Conservation (phyloP, 2,797 vertebrate species). For the Sebastes steindachneri region DNA sequence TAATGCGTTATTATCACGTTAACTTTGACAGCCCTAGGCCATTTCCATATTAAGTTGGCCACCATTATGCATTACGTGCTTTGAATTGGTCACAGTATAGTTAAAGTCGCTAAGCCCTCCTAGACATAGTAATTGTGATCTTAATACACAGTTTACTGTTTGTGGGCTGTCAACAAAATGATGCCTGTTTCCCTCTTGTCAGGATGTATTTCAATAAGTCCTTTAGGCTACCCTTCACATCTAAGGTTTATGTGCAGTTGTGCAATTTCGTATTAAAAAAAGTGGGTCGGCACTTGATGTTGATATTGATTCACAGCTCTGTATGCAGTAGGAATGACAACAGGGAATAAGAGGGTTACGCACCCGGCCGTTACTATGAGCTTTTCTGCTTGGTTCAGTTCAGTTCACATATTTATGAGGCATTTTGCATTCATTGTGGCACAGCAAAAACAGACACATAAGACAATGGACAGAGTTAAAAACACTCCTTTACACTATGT, state of each 20-base stretch:
- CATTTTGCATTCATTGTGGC: background rate
- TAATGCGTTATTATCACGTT: background rate
- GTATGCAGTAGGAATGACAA: background rate
- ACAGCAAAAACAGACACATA: background rate
- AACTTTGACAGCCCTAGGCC: too few species aligned
- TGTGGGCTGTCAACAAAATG: background rate
- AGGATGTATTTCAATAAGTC: background rate
- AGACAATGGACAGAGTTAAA: background rate
- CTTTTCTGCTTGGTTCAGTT: background rate
- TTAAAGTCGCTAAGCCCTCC: background rate
- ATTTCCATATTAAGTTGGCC: background rate
- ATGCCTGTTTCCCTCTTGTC: background rate
- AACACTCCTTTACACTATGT: background rate
- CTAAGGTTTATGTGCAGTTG: background rate
- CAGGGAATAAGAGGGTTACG: background rate
- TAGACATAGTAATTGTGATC: background rate
- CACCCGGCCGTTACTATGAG: background rate
- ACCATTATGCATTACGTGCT: background rate
- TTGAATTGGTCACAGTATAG: conserved; percentile 2
- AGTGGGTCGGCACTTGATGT: background rate
- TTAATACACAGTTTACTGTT: conserved; percentile 1
- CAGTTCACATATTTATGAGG: background rate
- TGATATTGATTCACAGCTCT: conserved; percentile 4
- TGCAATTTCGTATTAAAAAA: background rate
- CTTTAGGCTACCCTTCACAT: background rate